phyloP scores from a whole-genome alignment of 2,797 vertebrate species.

The Bradypus variegatus region DNA sequence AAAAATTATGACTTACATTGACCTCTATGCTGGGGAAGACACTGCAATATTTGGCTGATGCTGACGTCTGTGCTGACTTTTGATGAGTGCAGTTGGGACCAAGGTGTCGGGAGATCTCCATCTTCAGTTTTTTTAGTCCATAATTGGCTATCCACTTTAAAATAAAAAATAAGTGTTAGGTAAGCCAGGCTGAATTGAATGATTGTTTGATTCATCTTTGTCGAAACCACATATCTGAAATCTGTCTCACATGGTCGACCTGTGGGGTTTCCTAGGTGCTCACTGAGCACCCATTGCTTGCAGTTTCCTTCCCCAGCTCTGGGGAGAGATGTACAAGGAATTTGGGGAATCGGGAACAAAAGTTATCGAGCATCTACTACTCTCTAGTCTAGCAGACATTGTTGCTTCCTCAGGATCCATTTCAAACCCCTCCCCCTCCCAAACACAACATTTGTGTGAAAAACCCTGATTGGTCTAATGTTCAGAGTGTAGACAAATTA shows the following conservation, averaged over 20 bases:
- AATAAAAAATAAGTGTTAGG: conserved; percentile 18
- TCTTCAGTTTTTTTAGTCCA: conserved; percentile 77
- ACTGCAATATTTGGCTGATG: conserved; percentile 74
- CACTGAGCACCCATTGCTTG: accelerated
- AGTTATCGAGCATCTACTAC: neutral
- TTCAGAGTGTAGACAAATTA: neutral
- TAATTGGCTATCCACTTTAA: conserved; percentile 80
- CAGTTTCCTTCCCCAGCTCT: neutral
- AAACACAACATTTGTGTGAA: neutral
- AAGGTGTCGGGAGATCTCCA: conserved; percentile 75
- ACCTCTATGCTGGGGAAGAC: conserved; percentile 76
- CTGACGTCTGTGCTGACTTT: conserved; percentile 65
- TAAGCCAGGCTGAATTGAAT: neutral
- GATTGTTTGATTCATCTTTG: neutral
- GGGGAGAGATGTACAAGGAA: neutral
- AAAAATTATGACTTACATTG: conserved; percentile 69
- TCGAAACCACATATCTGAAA: neutral
- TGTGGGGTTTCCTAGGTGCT: neutral
- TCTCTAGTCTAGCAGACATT: neutral
- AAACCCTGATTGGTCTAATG: neutral
- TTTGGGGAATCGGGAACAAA: neutral
- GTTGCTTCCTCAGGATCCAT: neutral
- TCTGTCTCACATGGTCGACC: neutral
- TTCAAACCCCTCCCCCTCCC: neutral
- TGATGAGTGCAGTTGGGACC: conserved; percentile 74